These are phyloP conservation scores for Pseudocheirus occidentalis DNA, from an alignment of 2,797 vertebrate genomes.

Conservation along the genomic window DNA sequence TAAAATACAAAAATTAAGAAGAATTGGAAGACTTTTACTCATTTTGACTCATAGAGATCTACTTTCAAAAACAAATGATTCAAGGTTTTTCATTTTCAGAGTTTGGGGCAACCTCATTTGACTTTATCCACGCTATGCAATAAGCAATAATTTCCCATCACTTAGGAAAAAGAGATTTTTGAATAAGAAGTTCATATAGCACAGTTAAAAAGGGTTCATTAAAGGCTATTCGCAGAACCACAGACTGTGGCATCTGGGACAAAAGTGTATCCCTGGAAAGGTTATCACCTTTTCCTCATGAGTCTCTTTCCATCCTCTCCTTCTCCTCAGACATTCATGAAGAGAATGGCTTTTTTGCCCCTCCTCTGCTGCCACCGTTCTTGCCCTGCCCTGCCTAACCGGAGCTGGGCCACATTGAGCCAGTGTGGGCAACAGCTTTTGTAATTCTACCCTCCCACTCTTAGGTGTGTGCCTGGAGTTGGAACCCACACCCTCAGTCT, in stretches of 20 bases:
- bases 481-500: neutral
- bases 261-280: neutral
- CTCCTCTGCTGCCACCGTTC: neutral
- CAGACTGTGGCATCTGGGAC: neutral
- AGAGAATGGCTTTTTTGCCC: neutral
- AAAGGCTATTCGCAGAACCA: neutral
- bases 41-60: slow-evolving; percentile 58
- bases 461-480: neutral
- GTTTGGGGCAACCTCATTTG: slow-evolving; percentile 42
- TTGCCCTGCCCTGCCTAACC: neutral
- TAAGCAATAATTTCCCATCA: slow-evolving; percentile 2
- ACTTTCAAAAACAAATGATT: slow-evolving; percentile 55
- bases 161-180: slow-evolving; percentile 54
- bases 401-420: neutral
- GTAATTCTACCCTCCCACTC: neutral
- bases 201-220: neutral
- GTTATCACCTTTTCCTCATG: neutral
- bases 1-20: neutral
- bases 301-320: neutral
- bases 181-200: slow-evolving; percentile 4
- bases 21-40: slow-evolving; percentile 39
- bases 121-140: slow-evolving; percentile 6
- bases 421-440: neutral
- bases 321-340: neutral
- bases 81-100: slow-evolving; percentile 31